phyloP scores from a whole-genome alignment of 1,140 invertebrate species.

The Heliconius nattereri region DNA sequence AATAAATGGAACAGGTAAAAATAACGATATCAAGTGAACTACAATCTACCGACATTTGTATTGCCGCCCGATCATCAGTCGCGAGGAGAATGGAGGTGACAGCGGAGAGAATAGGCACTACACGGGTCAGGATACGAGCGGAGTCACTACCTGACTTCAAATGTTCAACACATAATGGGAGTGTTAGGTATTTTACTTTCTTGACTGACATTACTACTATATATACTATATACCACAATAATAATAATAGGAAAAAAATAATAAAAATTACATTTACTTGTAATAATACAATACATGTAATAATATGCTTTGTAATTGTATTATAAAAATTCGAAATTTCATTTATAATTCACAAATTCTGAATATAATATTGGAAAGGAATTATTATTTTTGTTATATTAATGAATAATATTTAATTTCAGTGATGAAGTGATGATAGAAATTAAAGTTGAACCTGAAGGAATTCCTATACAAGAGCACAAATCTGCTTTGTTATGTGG shows the following conservation, averaged over 20 bases:
- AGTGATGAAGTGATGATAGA: conserved; percentile 83
- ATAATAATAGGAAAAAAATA: too few relatives aligned
- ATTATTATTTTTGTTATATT: not conserved
- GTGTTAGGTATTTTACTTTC: not conserved
- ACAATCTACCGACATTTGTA: conserved; percentile 32
- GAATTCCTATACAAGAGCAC: conserved; percentile 82
- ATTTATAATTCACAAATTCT: too few relatives aligned
- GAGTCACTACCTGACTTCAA: conserved; percentile 16
- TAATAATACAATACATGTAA: too few relatives aligned
- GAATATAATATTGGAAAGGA: not conserved
- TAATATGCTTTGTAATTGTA: too few relatives aligned
- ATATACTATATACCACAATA: too few relatives aligned
- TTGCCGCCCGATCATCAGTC: conserved; percentile 44
- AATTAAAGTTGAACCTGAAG: conserved; percentile 84
- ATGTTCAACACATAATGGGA: not conserved
- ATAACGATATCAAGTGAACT: not conserved
- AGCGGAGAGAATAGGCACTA: conserved; percentile 42
- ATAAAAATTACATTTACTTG: too few relatives aligned
- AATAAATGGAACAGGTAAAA: not conserved
- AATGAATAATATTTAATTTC: conserved; percentile 25
- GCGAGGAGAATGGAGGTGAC: conserved; percentile 44
- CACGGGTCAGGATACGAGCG: conserved; percentile 47
- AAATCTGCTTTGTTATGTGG: conserved; percentile 83
- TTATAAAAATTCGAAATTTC: too few relatives aligned
- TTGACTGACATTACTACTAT: too few relatives aligned